Base-by-base conservation (phyloP, 2,888 invertebrate genomes). In the Epicampocera succincta region DNA sequence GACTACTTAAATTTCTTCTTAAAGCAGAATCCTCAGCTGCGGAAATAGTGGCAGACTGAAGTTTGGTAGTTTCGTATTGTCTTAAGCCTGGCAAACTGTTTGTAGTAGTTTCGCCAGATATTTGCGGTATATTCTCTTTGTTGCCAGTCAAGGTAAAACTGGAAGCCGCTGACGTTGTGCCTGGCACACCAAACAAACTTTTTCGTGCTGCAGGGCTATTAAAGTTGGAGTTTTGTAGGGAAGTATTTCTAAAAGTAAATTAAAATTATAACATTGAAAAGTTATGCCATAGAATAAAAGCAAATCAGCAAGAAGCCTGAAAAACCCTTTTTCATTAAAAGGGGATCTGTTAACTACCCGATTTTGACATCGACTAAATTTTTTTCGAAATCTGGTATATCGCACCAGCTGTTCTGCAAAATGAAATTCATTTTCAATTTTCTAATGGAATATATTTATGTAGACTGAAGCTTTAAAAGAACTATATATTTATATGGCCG, bases 91-190 rank as follows among this genome's bases (percentile, higher is more conserved):
- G 9, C 44, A 71, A 33, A 33, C 50, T 81, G 13, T 40, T 60
- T 0, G 17, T 15, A 19, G 46, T 4, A 19, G 66, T 33, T 54
- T 83, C 84, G 29, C 54, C 52, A 63, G 71, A 68, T 21, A 66
- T 71, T 44, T 85, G 84, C 5, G 88, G 89, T 76, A 90, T 87
- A 58, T 90, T 90, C 82, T 90, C 90, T 83, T 90, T 89, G 73
- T 90, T 86, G 9, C 86, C 85, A 19, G 74, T 9, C 33, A 78
- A 13, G 46, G 74, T 71, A 19, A 52, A 29, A 38, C 52, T 69
- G n/a, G 69, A 82, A 54, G 54, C 29, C 13, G 52, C 42, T 52
- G 75, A 44, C 33, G 21, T 42, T 17, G 61, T 21, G 2, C 54
- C 42, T 38, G 61, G 4, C 0, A 65, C 74, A 5, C 85, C 85